A percentile compares a stretch with the other conserved stretches of the same genome.
phyloP scores from a whole-genome alignment of 2,888 invertebrate genomes.

The Synergus japonicus region DNA sequence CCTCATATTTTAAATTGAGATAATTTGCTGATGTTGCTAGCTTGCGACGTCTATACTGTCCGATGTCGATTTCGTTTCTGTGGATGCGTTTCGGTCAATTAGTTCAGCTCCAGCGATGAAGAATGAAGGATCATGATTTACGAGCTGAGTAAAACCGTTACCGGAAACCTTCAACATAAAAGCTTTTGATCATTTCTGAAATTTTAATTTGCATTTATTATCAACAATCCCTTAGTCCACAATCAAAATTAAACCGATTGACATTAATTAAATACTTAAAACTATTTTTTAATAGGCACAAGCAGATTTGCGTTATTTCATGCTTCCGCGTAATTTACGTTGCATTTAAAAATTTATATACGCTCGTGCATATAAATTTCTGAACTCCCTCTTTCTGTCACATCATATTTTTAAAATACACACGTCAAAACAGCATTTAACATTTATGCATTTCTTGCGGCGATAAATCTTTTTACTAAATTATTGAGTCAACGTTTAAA shows the following conservation, averaged over 20 bases:
- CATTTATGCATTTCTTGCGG: too few relatives aligned
- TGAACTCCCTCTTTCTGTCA: too few relatives aligned
- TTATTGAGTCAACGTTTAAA: neutral
- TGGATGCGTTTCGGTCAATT: constrained; percentile 37
- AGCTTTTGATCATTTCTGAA: neutral
- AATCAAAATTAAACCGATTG: neutral
- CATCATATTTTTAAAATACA: too few relatives aligned
- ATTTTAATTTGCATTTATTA: neutral
- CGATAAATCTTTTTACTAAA: too few relatives aligned
- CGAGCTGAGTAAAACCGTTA: constrained; percentile 12
- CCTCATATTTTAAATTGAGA: neutral
- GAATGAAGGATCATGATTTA: neutral
- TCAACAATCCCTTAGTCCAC: neutral
- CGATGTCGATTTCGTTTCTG: constrained; percentile 19
- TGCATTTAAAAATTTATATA: too few relatives aligned
- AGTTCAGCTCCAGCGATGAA: constrained; percentile 29
- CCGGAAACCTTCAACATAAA: constrained; percentile 6
- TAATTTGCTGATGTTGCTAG: constrained; percentile 25
- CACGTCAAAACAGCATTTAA: too few relatives aligned
- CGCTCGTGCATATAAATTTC: too few relatives aligned
- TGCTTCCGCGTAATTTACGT: too few relatives aligned
- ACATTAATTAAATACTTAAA: too few relatives aligned
- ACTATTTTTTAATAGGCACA: too few relatives aligned
- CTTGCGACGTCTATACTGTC: constrained; percentile 25
- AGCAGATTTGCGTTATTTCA: too few relatives aligned